These are phyloP conservation scores for Drosophila aldrichi DNA, from an alignment of 2,888 invertebrate genomes.

Conservation along the genomic window DNA sequence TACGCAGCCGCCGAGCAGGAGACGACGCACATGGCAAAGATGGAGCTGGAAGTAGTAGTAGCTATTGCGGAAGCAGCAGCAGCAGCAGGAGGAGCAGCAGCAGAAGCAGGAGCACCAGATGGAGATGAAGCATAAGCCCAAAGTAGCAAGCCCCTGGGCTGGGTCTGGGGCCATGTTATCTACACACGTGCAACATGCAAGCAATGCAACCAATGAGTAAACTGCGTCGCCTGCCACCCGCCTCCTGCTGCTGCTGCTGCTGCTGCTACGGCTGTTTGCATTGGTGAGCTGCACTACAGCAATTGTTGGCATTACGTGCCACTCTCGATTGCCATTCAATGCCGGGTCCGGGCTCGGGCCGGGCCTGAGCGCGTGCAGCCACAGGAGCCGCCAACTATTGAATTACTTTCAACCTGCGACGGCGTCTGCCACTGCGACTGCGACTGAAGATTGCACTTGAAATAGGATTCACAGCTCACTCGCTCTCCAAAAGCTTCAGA, in stretches of 20 bases:
- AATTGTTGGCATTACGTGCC: conserved; percentile 84
- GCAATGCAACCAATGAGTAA: conserved; percentile 67
- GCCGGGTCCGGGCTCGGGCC: conserved; percentile 35
- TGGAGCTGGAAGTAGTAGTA: conserved; percentile 1
- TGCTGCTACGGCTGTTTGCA: conserved; percentile 56
- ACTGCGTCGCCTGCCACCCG: conserved; percentile 18
- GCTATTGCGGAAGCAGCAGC: not conserved
- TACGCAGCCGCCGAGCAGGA: conserved; percentile 60
- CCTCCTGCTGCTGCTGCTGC: not conserved
- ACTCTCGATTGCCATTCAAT: conserved; percentile 81
- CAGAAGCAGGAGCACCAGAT: conserved; percentile 7
- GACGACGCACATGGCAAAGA: conserved; percentile 27
- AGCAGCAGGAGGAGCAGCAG: conserved; percentile 3
- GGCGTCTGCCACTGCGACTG: conserved; percentile 54
- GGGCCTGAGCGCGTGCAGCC: conserved; percentile 8
- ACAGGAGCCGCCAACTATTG: conserved; percentile 73
- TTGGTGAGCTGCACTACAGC: conserved; percentile 69
- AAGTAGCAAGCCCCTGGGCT: conserved; percentile 18
- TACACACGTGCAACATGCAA: conserved; percentile 77
- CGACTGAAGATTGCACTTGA: conserved; percentile 78
- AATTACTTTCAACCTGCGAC: conserved; percentile 76
- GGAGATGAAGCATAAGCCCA: conserved; percentile 23
- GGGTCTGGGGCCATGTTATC: conserved; percentile 56
- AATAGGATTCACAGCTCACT: conserved; percentile 81
- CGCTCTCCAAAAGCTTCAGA: conserved; percentile 78